Conservation (phyloP, 2,113 vertebrate species). For the Genyomyrus donnyi region DNA sequence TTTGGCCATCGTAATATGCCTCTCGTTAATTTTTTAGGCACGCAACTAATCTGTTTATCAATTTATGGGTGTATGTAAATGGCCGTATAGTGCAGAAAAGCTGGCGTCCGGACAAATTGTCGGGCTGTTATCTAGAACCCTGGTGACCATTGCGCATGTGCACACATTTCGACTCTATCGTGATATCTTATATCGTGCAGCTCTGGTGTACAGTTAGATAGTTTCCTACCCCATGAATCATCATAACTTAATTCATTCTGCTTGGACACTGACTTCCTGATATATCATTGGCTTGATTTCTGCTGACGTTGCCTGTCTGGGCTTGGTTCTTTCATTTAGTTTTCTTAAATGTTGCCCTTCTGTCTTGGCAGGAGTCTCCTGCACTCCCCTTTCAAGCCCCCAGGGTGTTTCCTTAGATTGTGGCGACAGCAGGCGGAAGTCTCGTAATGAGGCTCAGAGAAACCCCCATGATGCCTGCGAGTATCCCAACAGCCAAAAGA, state of each 20-base stretch:
- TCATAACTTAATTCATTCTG: neutral
- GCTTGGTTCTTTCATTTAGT: neutral
- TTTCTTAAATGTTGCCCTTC: neutral
- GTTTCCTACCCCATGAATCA: neutral
- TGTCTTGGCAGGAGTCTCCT: constrained; percentile 60
- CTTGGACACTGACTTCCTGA: neutral
- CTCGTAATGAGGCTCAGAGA: neutral
- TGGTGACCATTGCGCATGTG: neutral
- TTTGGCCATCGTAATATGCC: neutral
- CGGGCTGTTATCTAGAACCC: neutral
- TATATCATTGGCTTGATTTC: neutral
- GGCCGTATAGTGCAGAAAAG: neutral
- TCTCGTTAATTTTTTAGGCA: neutral
- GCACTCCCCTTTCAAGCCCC: constrained; percentile 33
- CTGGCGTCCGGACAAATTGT: neutral
- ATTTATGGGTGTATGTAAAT: neutral
- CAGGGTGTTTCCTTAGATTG: constrained; percentile 50
- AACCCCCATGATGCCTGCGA: neutral
- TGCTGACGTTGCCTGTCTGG: neutral
- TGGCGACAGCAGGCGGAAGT: constrained; percentile 33
- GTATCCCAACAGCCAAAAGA: neutral
- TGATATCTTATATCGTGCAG: neutral
- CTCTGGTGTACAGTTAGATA: neutral
- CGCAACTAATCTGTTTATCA: neutral
- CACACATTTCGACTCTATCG: neutral